Conservation (phyloP, 2,888 invertebrate species). For the Andrena trimmerana region DNA sequence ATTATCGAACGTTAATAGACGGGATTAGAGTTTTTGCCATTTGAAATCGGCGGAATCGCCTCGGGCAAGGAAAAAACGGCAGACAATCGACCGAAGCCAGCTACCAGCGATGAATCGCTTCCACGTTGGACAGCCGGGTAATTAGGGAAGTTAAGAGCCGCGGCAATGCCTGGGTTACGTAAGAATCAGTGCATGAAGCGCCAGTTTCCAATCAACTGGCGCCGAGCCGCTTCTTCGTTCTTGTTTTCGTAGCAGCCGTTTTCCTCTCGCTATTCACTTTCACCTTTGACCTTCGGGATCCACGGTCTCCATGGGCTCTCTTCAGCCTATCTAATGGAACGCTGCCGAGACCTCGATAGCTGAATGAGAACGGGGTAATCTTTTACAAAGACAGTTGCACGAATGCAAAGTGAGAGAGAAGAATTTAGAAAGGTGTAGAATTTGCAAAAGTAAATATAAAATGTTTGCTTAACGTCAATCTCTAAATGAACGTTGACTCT, state of each 20-base stretch:
- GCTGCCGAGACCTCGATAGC: neutral
- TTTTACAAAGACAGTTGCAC: neutral
- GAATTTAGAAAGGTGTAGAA: no score
- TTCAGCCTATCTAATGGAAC: neutral
- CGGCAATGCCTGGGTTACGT: slow-evolving; percentile 60
- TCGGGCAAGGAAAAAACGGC: slow-evolving; percentile 23
- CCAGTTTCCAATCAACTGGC: slow-evolving; percentile 67
- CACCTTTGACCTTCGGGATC: slow-evolving; percentile 68
- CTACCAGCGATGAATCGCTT: slow-evolving; percentile 37
- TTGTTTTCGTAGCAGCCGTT: slow-evolving; percentile 38
- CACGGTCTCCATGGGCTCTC: slow-evolving; percentile 30
- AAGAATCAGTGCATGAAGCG: slow-evolving; percentile 73
- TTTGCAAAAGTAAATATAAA: no score
- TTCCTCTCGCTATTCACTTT: slow-evolving; percentile 58
- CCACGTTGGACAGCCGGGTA: slow-evolving; percentile 60
- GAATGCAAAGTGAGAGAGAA: neutral
- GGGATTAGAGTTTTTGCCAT: neutral
- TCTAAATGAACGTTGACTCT: no score
- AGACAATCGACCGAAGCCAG: slow-evolving; percentile 42
- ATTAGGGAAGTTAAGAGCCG: slow-evolving; percentile 68
- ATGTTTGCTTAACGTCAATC: no score
- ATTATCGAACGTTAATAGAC: slow-evolving; percentile 9
- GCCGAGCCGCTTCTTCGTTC: slow-evolving; percentile 58
- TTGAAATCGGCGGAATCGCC: slow-evolving; percentile 15
- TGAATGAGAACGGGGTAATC: neutral